phyloP scores from a whole-genome alignment of 2,113 vertebrate genomes.

The Gambusia holbrooki region DNA sequence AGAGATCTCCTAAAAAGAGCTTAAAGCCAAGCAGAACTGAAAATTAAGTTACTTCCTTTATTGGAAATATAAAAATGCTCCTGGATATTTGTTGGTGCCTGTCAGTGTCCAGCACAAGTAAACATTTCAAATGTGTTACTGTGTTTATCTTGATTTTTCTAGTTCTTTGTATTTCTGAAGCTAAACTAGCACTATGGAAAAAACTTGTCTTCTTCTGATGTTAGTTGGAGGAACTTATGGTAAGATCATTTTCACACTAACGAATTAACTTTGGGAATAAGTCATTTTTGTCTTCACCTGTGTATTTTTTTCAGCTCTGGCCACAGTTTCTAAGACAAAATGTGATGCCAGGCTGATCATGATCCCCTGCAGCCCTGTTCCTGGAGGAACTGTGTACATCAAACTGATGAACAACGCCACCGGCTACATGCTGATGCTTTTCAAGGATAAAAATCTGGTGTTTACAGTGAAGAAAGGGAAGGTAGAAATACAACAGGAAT shows the following conservation, averaged over 20 bases:
- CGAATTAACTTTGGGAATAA: neutral
- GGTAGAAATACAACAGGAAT: neutral
- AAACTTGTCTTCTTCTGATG: constrained; percentile 32
- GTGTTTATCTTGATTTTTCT: neutral
- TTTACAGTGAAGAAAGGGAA: constrained; percentile 27
- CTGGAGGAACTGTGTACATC: constrained; percentile 45
- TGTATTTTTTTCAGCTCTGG: constrained; percentile 2
- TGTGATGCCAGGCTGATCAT: constrained; percentile 20
- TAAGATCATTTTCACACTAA: constrained; percentile 32
- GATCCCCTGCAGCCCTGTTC: constrained; percentile 17
- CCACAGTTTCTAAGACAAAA: constrained; percentile 16
- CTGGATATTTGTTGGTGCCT: neutral
- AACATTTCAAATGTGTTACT: too few species aligned
- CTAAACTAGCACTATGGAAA: constrained; percentile 30
- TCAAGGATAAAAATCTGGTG: constrained; percentile 10
- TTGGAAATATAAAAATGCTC: neutral
- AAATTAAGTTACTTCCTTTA: constrained; percentile 29
- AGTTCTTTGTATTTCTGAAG: neutral
- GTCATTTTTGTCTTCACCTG: neutral
- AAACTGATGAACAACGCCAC: constrained; percentile 44
- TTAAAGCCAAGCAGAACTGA: constrained; percentile 37
- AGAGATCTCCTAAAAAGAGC: neutral
- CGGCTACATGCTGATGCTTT: neutral
- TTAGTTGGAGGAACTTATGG: constrained; percentile 40
- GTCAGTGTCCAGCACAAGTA: neutral